A percentile compares a stretch with the other conserved stretches of the same genome.
phyloP scores from a whole-genome alignment of 2,888 invertebrate species.

The Calephelis perditalis region DNA sequence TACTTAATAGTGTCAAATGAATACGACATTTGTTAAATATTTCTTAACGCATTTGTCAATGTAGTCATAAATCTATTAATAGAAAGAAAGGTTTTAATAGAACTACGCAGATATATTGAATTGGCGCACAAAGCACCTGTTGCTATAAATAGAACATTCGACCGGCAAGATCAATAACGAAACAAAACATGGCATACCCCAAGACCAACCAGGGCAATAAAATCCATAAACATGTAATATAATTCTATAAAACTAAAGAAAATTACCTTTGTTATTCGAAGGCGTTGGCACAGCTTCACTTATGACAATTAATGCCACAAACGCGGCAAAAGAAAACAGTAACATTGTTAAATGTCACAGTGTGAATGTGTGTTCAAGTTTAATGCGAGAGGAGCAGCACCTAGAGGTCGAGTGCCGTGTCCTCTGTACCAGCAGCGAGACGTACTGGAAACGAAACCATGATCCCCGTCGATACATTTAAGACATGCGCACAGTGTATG shows the following conservation, averaged over 20 bases:
- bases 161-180: conserved; percentile 39
- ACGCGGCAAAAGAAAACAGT: conserved; percentile 59
- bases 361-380: not conserved
- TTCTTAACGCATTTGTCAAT: too few species aligned
- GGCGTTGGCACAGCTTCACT: conserved; percentile 60
- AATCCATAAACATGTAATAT: conserved; percentile 21
- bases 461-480: conserved; percentile 69
- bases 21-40: too few species aligned
- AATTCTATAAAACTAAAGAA: conserved; percentile 15
- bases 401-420: conserved; percentile 59
- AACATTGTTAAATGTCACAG: conserved; percentile 45
- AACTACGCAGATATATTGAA: conserved; percentile 47
- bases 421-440: conserved; percentile 33
- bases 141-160: conserved; percentile 66
- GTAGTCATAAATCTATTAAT: not conserved
- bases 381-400: conserved; percentile 43
- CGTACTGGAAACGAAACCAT: conserved; percentile 35
- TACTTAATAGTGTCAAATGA: too few species aligned
- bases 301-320: conserved; percentile 59
- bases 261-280: conserved; percentile 62
- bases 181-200: conserved; percentile 49
- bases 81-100: conserved; percentile 40
- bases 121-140: conserved; percentile 60
- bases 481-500: conserved; percentile 67
- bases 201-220: conserved; percentile 21